These are phyloP conservation scores for Bombyx mandarina DNA, from an alignment of 1,140 invertebrate genomes.

Conservation along the genomic window DNA sequence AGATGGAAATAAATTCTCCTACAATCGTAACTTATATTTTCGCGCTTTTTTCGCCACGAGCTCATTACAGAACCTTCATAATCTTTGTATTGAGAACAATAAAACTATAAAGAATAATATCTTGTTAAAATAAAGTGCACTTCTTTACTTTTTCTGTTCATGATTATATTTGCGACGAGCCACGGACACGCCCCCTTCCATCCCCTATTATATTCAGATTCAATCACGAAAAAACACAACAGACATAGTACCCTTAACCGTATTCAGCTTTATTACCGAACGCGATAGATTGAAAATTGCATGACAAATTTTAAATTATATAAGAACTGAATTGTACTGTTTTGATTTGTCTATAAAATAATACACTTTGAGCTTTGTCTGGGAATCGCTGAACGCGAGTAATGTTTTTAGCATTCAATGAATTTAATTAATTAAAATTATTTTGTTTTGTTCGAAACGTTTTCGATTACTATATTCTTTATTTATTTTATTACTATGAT, in stretches of 20 bases:
- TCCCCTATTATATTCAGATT: slow-evolving; percentile 60
- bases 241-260: slow-evolving; percentile 10
- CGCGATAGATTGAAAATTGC: slow-evolving; percentile 11
- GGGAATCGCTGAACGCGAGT: slow-evolving; percentile 57
- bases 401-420: slow-evolving; percentile 60
- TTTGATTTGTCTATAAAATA: slow-evolving; percentile 68
- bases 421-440: slow-evolving; percentile 66
- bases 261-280: slow-evolving; percentile 22
- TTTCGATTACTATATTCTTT: not conserved
- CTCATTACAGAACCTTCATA: too few relatives aligned
- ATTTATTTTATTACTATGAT: not conserved
- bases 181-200: slow-evolving; percentile 62
- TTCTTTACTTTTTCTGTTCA: slow-evolving; percentile 26
- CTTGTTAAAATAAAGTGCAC: too few relatives aligned
- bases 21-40: too few relatives aligned
- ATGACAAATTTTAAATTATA: slow-evolving; percentile 24
- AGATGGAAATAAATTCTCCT: too few relatives aligned
- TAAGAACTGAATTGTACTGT: slow-evolving; percentile 39
- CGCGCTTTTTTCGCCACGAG: too few relatives aligned
- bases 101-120: too few relatives aligned
- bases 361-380: slow-evolving; percentile 69
- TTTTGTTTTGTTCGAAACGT: slow-evolving; percentile 36
- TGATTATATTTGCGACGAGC: slow-evolving; percentile 68
- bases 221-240: slow-evolving; percentile 33
- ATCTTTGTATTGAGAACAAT: too few relatives aligned